These are phyloP conservation scores for Grammomys dolichurus DNA, from an alignment of 2,113 vertebrate genomes.

Conservation along the genomic window DNA sequence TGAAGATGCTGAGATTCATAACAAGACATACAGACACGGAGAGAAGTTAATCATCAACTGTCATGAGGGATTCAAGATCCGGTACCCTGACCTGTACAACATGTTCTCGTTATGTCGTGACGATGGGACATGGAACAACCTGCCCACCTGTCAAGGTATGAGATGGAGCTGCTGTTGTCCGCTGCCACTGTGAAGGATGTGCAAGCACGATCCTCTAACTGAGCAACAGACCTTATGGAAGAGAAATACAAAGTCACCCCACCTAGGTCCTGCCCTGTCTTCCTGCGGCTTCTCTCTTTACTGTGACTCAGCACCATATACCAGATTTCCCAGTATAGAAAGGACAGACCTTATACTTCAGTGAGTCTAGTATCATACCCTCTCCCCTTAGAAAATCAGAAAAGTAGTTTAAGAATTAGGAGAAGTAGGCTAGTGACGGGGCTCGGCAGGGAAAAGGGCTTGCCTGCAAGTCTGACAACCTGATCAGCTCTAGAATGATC, in stretches of 20 bases:
- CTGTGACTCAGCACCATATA: neutral
- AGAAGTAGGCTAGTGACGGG: too few relatives aligned
- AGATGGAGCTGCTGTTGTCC: constrained; percentile 57
- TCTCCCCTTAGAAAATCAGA: neutral
- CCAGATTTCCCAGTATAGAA: neutral
- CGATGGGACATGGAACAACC: constrained; percentile 91
- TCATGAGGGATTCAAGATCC: constrained; percentile 92
- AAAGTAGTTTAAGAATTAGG: constrained; percentile 2
- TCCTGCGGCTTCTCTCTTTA: neutral
- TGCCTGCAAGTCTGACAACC: neutral
- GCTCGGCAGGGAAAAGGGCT: too few relatives aligned
- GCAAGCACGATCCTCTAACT: neutral
- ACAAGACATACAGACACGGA: constrained; percentile 91
- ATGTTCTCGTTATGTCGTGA: constrained; percentile 89
- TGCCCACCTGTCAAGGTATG: constrained; percentile 93
- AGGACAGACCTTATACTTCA: neutral
- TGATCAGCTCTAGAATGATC: too few relatives aligned
- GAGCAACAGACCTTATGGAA: fast-evolving
- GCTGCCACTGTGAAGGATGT: neutral
- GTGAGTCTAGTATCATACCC: neutral
- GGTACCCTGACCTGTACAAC: constrained; percentile 91
- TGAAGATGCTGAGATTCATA: constrained; percentile 91
- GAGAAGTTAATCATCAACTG: constrained; percentile 90
- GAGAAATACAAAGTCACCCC: neutral
- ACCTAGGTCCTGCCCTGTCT: fast-evolving